Percentiles rank a stretch among this genome's conserved stretches.
These are phyloP conservation scores for Brienomyrus brachyistius DNA, from an alignment of 2,113 vertebrate species.

Conservation along the genomic window DNA sequence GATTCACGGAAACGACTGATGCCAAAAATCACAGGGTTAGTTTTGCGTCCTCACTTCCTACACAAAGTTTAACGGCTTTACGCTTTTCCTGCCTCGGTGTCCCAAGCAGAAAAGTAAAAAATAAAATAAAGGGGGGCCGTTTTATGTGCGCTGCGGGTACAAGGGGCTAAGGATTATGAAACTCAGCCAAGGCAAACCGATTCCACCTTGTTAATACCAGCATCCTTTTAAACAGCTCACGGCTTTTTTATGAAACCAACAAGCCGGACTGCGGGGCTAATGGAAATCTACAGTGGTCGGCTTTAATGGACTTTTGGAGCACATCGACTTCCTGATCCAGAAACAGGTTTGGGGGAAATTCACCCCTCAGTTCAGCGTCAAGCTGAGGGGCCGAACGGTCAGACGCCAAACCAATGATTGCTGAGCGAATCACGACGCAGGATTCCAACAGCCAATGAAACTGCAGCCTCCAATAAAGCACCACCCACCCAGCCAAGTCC, in stretches of 20 bases:
- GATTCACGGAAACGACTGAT: neutral
- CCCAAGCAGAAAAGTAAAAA: neutral
- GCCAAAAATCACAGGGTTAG: neutral
- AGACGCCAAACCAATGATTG: slow-evolving; percentile 3
- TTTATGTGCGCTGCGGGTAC: neutral
- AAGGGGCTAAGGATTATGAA: neutral
- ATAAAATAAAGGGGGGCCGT: neutral
- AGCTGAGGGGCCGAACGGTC: neutral
- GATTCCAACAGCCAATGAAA: neutral
- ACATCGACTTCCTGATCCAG: neutral
- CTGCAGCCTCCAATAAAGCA: neutral
- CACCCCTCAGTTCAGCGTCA: neutral
- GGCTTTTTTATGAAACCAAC: slow-evolving; percentile 48
- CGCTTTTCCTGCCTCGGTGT: neutral
- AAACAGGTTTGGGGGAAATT: neutral
- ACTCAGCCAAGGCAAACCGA: neutral
- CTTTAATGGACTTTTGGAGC: slow-evolving; percentile 43
- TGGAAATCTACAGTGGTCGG: slow-evolving; percentile 31
- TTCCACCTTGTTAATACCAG: neutral
- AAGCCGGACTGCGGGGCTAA: slow-evolving; percentile 40
- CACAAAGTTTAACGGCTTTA: neutral
- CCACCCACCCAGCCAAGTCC: neutral
- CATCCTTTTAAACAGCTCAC: slow-evolving; percentile 39
- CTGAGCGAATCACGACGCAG: neutral
- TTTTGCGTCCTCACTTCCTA: neutral